Conservation (phyloP, 1,140 invertebrate species). For the Magallana ariakensis region DNA sequence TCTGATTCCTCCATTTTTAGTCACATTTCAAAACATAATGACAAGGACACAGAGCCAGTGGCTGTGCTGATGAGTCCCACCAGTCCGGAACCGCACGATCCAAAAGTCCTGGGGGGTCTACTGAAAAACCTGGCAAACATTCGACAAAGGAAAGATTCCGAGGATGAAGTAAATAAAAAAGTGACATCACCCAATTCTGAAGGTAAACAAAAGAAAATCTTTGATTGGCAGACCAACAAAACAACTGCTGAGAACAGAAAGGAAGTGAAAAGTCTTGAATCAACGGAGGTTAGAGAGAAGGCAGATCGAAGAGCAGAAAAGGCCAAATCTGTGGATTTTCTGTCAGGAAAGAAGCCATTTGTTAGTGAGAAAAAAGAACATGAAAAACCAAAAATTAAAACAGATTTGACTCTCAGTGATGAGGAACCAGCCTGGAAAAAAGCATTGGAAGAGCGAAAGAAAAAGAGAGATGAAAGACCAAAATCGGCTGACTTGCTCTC, state of each 20-base stretch:
- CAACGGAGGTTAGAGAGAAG: neutral
- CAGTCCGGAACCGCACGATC: conserved; percentile 37
- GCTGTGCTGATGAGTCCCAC: conserved; percentile 20
- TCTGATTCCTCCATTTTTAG: neutral
- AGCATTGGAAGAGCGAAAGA: conserved; percentile 55
- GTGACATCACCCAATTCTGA: neutral
- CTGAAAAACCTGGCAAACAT: conserved; percentile 59
- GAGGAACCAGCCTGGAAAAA: conserved; percentile 63
- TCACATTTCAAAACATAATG: neutral
- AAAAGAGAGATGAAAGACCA: conserved; percentile 46
- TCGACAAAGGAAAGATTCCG: conserved; percentile 40
- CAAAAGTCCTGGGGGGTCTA: conserved; percentile 58
- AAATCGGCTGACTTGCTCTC: conserved; percentile 56
- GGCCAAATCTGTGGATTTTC: conserved; percentile 45
- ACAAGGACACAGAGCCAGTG: conserved; percentile 5
- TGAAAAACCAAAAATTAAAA: conserved; percentile 28
- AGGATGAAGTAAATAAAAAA: neutral
- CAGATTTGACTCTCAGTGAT: conserved; percentile 21
- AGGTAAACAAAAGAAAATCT: neutral
- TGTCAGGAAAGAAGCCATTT: neutral
- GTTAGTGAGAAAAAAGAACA: conserved; percentile 22
- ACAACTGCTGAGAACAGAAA: neutral
- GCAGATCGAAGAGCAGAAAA: conserved; percentile 4
- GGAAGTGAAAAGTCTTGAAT: conserved; percentile 23
- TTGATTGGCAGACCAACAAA: neutral